Base-by-base conservation (phyloP, 2,113 vertebrate genomes). In the Mesocricetus auratus region DNA sequence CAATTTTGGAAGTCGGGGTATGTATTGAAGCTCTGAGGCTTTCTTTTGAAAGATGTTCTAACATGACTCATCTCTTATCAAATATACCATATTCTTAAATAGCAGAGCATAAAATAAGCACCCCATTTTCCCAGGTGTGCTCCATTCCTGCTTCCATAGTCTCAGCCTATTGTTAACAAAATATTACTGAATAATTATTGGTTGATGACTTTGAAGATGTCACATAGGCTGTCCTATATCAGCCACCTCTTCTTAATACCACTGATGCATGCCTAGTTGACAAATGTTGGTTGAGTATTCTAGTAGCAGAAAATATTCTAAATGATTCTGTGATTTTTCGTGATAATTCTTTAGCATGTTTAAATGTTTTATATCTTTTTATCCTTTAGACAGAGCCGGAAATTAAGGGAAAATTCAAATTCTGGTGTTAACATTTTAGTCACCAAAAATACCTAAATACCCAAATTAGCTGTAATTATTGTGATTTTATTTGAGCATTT, bases 401-500 rank as follows among this genome's bases (percentile, higher is more conserved):
- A 45, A 69, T 29, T 75, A 62, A 81, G 22, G 17, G 74, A 92
- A 94, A 47, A 81, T 13, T 60, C 45, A 82, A 86, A 97, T 93
- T 86, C 9, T 82, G 22, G 12, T 71, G 96, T 24, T 96, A 95
- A 68, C 86, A 88, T 78, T 87, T 86, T 83, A 75, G 15, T 53
- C 7, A 82, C 39, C 7, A 69, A 88, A 93, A 81, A 60, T 86
- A 56, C 66, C 33, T 92, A 69, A 95, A 86, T 71, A 16, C 92
- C 53, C 85, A 94, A 86, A 10, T 79, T 11, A 62, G 39, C 31
- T 71, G 2, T 2, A 4, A 75, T 96, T 50, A 79, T 31, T 91
- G 36, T 29, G 71, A 79, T 77, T 96, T 97, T 95, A 33, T 47
- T 90, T 88, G 31, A 16, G 81, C 87, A 5, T 68, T 95, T 83